Evolutionary conservation across 2,113 vertebrate species (phyloP), one percentile per base, ranked within the genome.

Genomic region (Manacus vitellinus): DNA sequence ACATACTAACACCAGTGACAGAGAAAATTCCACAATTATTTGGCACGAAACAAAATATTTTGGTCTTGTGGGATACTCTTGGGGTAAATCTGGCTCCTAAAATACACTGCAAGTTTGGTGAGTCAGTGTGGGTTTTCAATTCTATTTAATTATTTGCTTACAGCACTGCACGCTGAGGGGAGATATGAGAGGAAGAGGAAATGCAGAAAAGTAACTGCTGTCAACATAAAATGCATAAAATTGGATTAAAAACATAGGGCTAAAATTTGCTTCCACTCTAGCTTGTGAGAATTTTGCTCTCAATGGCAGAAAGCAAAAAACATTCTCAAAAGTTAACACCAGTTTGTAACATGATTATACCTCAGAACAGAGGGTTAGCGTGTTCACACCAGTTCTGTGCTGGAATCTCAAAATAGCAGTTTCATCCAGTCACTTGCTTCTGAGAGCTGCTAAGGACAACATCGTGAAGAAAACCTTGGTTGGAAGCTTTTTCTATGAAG

Each of bases 41-140:
- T 88, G 77, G 37, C 37, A 93, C 92, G 31, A 67, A 72, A 71
- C 35, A 47, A 96, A 88, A 28, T 68, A 52, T 41, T 84, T 95
- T 66, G 13, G 18, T 84, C 22, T 75, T 9, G 1, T 20, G 28
- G 35, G 33, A 74, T 22, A 43, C 44, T 33, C 43, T 65, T 65
- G 23, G 23, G 17, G 28, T 78, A 87, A 77, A 86, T 44, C 12
- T 54, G n/a, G 31, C 24, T 92, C 55, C 47, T 59, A 65, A 77
- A 89, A 79, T 44, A 55, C 3, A 18, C 8, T n/a, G 20, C n/a
- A 85, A 47, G 12, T 84, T 55, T 83, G 55, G 10, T 56, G 56
- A 80, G 41, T 49, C 3, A 1, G 54, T 55, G 46, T 37, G 49
- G 55, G 43, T 83, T 24, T 92, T 86, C 49, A 66, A 12, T 31